These are phyloP conservation scores for Neoniphon sammara DNA, from an alignment of 2,797 vertebrate genomes.

Conservation along the genomic window DNA sequence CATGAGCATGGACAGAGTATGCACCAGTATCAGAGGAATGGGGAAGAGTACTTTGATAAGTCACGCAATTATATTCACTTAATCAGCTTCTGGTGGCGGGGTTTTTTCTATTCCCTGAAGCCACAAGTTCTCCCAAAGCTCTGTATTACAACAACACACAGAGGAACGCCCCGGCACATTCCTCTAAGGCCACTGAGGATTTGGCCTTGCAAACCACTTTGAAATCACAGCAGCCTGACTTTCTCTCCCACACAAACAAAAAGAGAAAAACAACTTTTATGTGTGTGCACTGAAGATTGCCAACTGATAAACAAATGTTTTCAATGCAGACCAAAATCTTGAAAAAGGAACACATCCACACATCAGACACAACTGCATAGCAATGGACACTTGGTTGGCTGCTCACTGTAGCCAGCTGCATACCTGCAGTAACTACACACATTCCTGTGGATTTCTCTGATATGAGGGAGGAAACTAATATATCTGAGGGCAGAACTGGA, in stretches of 20 bases:
- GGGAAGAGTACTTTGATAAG: conserved; percentile 30
- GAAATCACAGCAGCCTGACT: conserved; percentile 61
- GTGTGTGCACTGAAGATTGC: neutral
- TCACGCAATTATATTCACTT: conserved; percentile 18
- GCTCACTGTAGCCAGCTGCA: neutral
- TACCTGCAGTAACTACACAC: neutral
- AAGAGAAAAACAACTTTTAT: conserved; percentile 53
- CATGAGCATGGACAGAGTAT: neutral
- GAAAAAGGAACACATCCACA: conserved; percentile 1
- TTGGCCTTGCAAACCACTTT: conserved; percentile 60
- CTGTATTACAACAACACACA: conserved; percentile 71
- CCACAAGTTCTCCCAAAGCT: conserved; percentile 52
- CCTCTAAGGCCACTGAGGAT: conserved; percentile 68
- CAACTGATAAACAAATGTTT: conserved; percentile 46
- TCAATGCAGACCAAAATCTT: conserved; percentile 34
- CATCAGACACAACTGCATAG: neutral
- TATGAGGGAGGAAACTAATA: conserved; percentile 7
- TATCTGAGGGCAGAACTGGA: neutral
- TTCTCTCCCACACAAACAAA: conserved; percentile 56
- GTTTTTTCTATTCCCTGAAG: conserved; percentile 52
- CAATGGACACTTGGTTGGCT: neutral
- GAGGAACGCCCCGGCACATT: conserved; percentile 75
- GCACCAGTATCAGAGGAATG: neutral
- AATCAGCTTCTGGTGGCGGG: conserved; percentile 32
- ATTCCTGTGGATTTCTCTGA: neutral